phyloP scores from a whole-genome alignment of 2,888 invertebrate genomes.

The Cerceris ruficornis region DNA sequence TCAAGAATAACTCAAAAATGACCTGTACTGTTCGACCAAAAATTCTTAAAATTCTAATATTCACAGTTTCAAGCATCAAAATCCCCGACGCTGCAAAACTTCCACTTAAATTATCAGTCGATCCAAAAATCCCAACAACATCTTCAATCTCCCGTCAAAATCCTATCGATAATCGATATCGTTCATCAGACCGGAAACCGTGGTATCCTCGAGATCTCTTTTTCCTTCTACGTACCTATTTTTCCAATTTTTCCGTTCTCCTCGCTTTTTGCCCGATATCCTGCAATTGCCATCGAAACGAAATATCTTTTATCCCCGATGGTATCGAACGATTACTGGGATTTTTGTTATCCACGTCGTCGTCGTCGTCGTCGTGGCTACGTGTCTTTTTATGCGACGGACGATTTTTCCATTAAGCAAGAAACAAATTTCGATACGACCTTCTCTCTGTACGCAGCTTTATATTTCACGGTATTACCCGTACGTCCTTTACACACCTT shows the following conservation, averaged over 20 bases:
- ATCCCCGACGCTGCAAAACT: no score
- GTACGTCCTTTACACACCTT: constrained; percentile 60
- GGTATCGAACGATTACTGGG: not conserved
- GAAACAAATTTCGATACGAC: constrained; percentile 38
- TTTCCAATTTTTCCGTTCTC: not conserved
- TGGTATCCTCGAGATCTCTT: not conserved
- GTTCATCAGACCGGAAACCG: not conserved
- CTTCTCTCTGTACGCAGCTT: constrained; percentile 42
- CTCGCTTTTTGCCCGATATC: not conserved
- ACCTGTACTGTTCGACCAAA: no score
- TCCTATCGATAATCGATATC: not conserved
- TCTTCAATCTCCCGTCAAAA: constrained; percentile 15
- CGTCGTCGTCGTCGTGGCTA: no score
- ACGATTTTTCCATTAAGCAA: constrained; percentile 43
- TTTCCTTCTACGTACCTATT: constrained; percentile 1
- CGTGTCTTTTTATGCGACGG: constrained; percentile 34
- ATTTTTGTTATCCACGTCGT: not conserved
- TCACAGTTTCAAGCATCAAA: no score
- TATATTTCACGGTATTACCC: constrained; percentile 60
- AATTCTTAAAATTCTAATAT: no score
- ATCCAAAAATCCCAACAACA: no score
- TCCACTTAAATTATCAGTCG: no score
- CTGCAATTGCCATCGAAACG: constrained; percentile 19
- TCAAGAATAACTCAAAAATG: no score
- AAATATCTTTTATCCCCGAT: constrained; percentile 9